Conservation (phyloP, 2,888 invertebrate genomes). For the Lobophora halterata region DNA sequence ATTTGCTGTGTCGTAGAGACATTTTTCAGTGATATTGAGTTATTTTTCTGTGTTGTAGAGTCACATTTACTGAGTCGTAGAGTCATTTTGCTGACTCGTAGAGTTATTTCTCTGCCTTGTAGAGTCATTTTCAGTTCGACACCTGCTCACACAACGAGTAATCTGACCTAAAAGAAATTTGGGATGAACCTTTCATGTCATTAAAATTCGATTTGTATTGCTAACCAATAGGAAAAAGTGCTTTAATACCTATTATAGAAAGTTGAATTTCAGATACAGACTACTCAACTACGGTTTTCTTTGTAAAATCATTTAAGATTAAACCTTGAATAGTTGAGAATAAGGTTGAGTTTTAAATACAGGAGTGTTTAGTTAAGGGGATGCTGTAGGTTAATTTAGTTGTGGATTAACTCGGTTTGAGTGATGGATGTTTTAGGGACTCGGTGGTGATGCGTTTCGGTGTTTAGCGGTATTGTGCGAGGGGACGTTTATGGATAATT, state of each 20-base stretch:
- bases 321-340: constrained; percentile 27
- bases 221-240: constrained; percentile 25
- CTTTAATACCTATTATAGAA: constrained; percentile 10
- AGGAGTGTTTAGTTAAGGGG: constrained; percentile 46
- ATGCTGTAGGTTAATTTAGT: constrained; percentile 73
- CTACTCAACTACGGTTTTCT: too few relatives aligned
- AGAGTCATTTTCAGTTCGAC: too few relatives aligned
- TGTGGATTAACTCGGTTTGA: constrained; percentile 74
- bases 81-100: too few relatives aligned
- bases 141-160: too few relatives aligned
- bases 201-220: constrained; percentile 48
- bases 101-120: too few relatives aligned
- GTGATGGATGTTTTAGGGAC: constrained; percentile 73
- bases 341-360: constrained; percentile 45
- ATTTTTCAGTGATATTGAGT: too few relatives aligned
- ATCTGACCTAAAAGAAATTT: constrained; percentile 60
- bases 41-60: too few relatives aligned
- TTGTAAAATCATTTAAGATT: constrained; percentile 35
- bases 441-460: constrained; percentile 49
- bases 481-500: constrained; percentile 10
- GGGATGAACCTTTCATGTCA: constrained; percentile 46
- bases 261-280: too few relatives aligned
- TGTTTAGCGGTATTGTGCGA: constrained; percentile 44
- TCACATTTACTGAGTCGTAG: too few relatives aligned
- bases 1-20: too few relatives aligned